Conservation (phyloP, 2,113 vertebrate species). For the Sebastes schlegelii region DNA sequence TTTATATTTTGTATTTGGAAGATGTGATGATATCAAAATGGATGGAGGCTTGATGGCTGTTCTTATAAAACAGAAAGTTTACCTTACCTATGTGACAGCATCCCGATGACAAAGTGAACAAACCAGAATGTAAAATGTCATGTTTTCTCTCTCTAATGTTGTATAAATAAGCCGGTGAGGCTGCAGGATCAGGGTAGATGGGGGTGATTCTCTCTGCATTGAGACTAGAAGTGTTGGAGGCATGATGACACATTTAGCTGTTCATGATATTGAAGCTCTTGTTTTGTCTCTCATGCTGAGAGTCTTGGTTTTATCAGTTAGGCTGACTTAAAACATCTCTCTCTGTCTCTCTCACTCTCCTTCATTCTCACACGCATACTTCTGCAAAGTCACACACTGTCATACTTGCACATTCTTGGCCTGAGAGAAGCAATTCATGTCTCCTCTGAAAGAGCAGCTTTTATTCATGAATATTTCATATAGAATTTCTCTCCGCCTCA, state of each 20-base stretch:
- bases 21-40: neutral
- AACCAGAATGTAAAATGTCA: slow-evolving; percentile 27
- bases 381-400: slow-evolving; percentile 18
- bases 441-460: slow-evolving; percentile 49
- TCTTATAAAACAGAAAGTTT: neutral
- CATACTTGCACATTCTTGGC: slow-evolving; percentile 18
- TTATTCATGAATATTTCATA: slow-evolving; percentile 68
- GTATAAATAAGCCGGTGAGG: slow-evolving; percentile 24
- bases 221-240: neutral
- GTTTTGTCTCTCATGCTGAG: slow-evolving; percentile 15
- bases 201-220: neutral
- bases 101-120: slow-evolving; percentile 1
- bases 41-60: neutral
- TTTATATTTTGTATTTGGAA: neutral
- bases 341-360: neutral
- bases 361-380: slow-evolving; percentile 19
- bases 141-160: slow-evolving; percentile 23
- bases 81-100: neutral
- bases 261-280: neutral
- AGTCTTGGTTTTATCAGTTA: neutral
- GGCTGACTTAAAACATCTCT: neutral
- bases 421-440: slow-evolving; percentile 37
- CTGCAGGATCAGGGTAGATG: slow-evolving; percentile 19
- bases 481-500: slow-evolving; percentile 48
- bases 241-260: neutral